A percentile compares a stretch with the other conserved stretches of the same genome.
Conservation (phyloP, 2,113 vertebrate genomes). For the Leucosticte australis region DNA sequence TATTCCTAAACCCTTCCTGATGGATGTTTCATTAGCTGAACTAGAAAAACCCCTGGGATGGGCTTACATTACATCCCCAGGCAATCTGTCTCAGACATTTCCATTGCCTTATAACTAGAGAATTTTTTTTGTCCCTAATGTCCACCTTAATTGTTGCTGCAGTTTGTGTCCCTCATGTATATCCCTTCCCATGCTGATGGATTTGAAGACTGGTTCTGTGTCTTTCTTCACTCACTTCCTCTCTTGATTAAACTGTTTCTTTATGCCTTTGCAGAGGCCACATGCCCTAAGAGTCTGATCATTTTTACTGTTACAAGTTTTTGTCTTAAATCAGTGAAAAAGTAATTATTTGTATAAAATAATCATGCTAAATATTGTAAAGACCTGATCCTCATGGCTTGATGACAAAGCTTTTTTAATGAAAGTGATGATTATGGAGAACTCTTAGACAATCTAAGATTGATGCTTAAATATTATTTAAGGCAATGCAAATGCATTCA, state of each 20-base stretch:
- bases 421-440: background rate
- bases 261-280: fast-evolving
- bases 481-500: background rate
- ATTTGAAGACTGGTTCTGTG: background rate
- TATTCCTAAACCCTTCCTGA: background rate
- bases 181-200: background rate
- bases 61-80: background rate
- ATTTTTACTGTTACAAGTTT: background rate
- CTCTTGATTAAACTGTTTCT: background rate
- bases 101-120: background rate
- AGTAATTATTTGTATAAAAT: background rate
- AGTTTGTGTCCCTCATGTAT: background rate
- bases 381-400: background rate
- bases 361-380: background rate
- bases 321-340: background rate
- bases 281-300: background rate
- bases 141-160: background rate
- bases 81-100: background rate
- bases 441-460: background rate
- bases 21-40: background rate
- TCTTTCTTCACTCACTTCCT: background rate
- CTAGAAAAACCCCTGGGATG: background rate
- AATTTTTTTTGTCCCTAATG: background rate
- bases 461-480: background rate
- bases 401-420: background rate